Evolutionary conservation across 2,888 invertebrate genomes (phyloP).

Genomic region (Rambutsinella grinnellia): DNA sequence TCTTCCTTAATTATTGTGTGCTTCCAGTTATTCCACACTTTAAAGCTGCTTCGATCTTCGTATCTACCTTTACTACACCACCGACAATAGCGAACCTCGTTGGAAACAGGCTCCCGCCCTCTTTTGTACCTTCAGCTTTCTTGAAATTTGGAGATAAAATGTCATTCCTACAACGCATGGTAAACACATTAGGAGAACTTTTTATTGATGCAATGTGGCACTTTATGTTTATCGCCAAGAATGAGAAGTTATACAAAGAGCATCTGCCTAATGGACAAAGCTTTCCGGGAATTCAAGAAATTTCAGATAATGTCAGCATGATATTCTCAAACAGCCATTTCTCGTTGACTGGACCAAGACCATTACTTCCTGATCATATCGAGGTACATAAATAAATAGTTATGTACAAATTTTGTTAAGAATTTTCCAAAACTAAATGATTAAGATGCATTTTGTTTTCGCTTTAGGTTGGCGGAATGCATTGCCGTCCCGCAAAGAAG

Average conservation of each 20-base stretch:
- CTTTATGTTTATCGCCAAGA: constrained; percentile 66
- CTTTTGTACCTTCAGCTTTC: constrained; percentile 68
- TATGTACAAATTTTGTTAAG: constrained; percentile 78
- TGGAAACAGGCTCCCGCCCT: constrained; percentile 58
- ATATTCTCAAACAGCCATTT: constrained; percentile 86
- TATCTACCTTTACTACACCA: constrained; percentile 58
- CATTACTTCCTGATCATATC: constrained; percentile 84
- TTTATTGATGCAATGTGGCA: constrained; percentile 68
- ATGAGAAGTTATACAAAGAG: constrained; percentile 61
- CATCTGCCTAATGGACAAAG: constrained; percentile 71
- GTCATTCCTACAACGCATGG: constrained; percentile 65
- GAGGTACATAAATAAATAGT: constrained; percentile 71
- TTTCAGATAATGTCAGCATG: constrained; percentile 82
- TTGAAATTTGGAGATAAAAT: constrained; percentile 63
- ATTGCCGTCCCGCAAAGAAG: constrained; percentile 79
- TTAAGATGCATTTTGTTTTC: too few species aligned
- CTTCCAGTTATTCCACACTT: constrained; percentile 65
- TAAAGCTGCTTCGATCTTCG: constrained; percentile 68
- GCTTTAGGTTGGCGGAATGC: constrained; percentile 65
- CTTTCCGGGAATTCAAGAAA: constrained; percentile 78
- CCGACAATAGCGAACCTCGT: constrained; percentile 37
- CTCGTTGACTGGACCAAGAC: constrained; percentile 83
- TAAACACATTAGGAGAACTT: constrained; percentile 66
- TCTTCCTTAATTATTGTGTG: constrained; percentile 66
- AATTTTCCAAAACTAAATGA: constrained; percentile 75